Evolutionary conservation across 2,888 invertebrate species (phyloP), one percentile per base, ranked within the genome.

Genomic region (Meta bourneti): DNA sequence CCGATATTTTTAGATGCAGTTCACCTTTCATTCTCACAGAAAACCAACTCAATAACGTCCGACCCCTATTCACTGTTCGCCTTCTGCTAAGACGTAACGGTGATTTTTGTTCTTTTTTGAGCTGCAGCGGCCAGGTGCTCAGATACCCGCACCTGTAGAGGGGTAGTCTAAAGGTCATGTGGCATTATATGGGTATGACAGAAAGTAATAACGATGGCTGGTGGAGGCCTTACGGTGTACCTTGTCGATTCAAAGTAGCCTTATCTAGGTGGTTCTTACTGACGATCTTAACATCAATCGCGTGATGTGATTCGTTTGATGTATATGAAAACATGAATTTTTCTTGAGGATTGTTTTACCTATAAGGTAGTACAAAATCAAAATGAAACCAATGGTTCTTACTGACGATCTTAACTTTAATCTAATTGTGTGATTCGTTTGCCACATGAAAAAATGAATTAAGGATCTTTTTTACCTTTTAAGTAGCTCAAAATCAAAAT

Each of bases 101-200:
- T 83, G 83, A n/a, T 79, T 87, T 77, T 61, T 72, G n/a, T 78
- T 70, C 72, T 70, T 82, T 71, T 69, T 54, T 72, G 61, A 69
- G 51, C n/a, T 79, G 19, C n/a, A 77, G 70, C 49, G 54, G 72
- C 91, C 91, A 91, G 91, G 91, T 91, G 91, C 87, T 83, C 54
- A 51, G 49, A 8, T 51, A 78, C 54, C 87, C 83, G 79, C 87
- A 87, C 87, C 91, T 87, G 87, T 87, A 88, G 83, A 78, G 91
- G 87, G 87, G 87, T 83, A 82, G 78, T 52, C 74, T 51, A 79
- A 79, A 91, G 91, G 91, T 91, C 87, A 78, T 91, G 72, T 77
- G 78, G 83, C 20, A 61, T 34, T 52, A 82, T 91, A 72, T 87
- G 83, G 87, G 87, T 61, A 61, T 34, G 70, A 72, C 79, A 87